Conservation (phyloP, 2,888 invertebrate genomes). For the Limnephilus marmoratus region DNA sequence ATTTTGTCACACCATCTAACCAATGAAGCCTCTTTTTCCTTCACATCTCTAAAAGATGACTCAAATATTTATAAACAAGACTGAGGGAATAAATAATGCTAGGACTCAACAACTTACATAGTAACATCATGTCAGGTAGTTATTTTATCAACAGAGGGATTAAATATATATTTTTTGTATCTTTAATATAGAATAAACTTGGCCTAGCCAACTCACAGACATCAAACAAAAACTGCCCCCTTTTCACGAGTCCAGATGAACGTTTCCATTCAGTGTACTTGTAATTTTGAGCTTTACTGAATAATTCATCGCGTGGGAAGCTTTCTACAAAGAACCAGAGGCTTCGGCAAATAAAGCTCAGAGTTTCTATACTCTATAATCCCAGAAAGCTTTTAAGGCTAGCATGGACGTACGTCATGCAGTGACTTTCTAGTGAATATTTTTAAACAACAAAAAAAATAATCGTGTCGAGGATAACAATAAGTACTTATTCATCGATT, state of each 20-base stretch:
- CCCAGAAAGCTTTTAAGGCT: neutral
- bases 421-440: no score
- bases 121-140: no score
- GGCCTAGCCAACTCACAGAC: neutral
- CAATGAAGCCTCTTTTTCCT: neutral
- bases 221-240: neutral
- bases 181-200: neutral
- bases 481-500: no score
- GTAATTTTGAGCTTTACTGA: neutral
- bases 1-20: neutral
- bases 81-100: no score
- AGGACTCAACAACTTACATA: no score
- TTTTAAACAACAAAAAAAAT: no score
- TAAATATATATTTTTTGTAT: neutral
- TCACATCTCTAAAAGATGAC: no score
- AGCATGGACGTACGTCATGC: no score
- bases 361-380: neutral
- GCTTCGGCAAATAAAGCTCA: neutral
- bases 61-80: no score
- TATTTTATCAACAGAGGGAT: neutral
- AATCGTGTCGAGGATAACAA: no score
- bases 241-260: neutral
- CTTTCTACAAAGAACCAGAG: neutral
- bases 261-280: neutral
- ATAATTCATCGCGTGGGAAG: slow-evolving; percentile 1